A percentile compares a stretch with the other conserved stretches of the same genome.
phyloP scores from a whole-genome alignment of 1,140 invertebrate species.

The Plectus sambesii region DNA sequence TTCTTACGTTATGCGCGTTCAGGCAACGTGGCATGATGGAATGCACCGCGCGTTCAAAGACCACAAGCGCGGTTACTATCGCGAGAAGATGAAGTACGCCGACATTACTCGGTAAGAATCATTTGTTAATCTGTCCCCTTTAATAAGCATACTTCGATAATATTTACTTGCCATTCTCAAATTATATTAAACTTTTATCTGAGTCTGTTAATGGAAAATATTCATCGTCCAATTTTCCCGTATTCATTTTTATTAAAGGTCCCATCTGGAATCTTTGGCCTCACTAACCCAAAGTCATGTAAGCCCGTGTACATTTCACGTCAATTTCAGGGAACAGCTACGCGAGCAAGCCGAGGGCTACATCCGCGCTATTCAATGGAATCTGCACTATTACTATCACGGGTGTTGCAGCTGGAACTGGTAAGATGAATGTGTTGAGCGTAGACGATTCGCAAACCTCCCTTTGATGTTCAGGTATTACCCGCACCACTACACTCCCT shows the following conservation, averaged over 20 bases:
- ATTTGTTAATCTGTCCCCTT: no score
- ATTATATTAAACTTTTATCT: no score
- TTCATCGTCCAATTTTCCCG: no score
- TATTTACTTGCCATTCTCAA: no score
- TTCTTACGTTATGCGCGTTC: neutral
- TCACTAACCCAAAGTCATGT: no score
- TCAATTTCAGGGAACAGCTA: slow-evolving; percentile 61
- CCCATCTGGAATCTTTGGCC: no score
- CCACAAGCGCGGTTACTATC: slow-evolving; percentile 81
- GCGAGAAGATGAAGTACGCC: slow-evolving; percentile 69
- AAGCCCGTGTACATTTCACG: slow-evolving; percentile 18
- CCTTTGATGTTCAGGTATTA: slow-evolving; percentile 53
- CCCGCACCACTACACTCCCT: slow-evolving; percentile 88
- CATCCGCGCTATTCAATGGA: slow-evolving; percentile 86
- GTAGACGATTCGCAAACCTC: neutral
- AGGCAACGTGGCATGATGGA: slow-evolving; percentile 28
- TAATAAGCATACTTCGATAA: no score
- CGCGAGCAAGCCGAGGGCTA: slow-evolving; percentile 72
- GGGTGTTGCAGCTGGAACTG: slow-evolving; percentile 92
- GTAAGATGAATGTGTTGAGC: slow-evolving; percentile 52
- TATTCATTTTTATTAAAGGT: no score
- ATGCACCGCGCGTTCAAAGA: slow-evolving; percentile 62
- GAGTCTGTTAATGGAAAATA: no score
- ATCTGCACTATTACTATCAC: slow-evolving; percentile 87
- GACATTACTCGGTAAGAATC: slow-evolving; percentile 54